Evolutionary conservation across 2,113 vertebrate genomes (phyloP), one percentile per base, ranked within the genome.

Genomic region (Ovibos moschatus): DNA sequence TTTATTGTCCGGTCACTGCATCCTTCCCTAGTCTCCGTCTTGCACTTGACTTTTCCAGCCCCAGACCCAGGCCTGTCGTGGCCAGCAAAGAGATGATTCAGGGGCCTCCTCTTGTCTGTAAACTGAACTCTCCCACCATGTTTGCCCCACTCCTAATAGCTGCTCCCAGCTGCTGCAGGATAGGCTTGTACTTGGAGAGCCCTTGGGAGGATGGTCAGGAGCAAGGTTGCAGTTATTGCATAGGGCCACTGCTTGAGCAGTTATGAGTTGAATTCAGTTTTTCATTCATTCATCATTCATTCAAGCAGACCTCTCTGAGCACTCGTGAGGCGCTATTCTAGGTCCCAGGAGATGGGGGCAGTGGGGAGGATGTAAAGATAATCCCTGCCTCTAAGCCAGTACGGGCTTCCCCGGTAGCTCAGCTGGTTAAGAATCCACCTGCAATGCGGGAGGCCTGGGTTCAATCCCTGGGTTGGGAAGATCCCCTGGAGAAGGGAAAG

Each of bases 191-290:
- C 67, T 11, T 30, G 16, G 19, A 51, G 60, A 47, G 51, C 5
- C 23, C 19, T 28, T 23, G 2, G 51, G n/a, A 74, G n/a, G 14
- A 85, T 16, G 60, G 19, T 28, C 21, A 7, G 15, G 36, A 57
- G 4, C 28, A 19, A 3, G 51, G 27, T 0, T 50, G n/a, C 7
- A 4, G 8, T 15, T 14, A 14, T 1, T 27, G 45, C n/a, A n/a
- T 0, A 60, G 55, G n/a, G 51, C 15, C 50, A 14, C 23, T 51
- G 43, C 60, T 57, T 28, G 27, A 67, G 55, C 36, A 28, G n/a
- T 25, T 58, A 16, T 1, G 3, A 57, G 3, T 9, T 47, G 11
- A 19, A 19, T 13, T 62, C 74, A 36, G 51, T 50, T 55, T 16
- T 58, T 81, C 4, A 8, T 50, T 62, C 57, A 17, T 58, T 88